A percentile compares a stretch with the other conserved stretches of the same genome.
These are phyloP conservation scores for Siniperca knerii DNA, from an alignment of 2,113 vertebrate genomes.

Conservation along the genomic window DNA sequence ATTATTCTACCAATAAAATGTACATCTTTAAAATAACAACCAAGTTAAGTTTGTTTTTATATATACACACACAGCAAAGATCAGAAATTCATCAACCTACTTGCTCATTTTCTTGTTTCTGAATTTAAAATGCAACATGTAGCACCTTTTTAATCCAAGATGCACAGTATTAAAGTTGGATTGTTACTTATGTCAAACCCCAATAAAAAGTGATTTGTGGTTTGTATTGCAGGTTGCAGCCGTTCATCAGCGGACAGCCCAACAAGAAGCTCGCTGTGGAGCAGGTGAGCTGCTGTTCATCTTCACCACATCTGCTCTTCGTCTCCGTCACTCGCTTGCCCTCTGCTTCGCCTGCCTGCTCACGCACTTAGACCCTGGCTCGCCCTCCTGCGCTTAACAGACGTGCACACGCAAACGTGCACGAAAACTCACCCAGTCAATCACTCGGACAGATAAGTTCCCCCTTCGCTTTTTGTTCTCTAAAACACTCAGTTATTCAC, in stretches of 20 bases:
- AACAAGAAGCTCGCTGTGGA: constrained; percentile 87
- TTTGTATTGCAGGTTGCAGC: constrained; percentile 86
- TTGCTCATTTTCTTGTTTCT: no score
- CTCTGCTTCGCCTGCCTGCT: no score
- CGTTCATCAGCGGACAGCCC: constrained; percentile 86
- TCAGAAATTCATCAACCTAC: no score
- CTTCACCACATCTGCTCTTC: constrained; percentile 10
- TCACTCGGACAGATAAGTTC: constrained; percentile 8
- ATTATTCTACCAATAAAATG: no score
- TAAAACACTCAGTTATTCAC: background rate
- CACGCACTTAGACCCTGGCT: background rate
- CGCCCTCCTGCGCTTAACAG: background rate
- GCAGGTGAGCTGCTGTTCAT: constrained; percentile 81
- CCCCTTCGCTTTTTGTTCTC: background rate
- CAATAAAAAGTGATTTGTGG: no score
- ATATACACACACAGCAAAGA: no score
- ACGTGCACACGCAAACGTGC: background rate
- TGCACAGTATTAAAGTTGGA: background rate
- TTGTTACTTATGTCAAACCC: background rate
- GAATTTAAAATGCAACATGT: no score
- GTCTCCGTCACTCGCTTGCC: background rate
- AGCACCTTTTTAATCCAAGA: background rate
- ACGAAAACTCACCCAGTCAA: background rate
- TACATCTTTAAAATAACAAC: no score
- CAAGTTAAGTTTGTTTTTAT: no score